Percentiles rank a stretch among this genome's conserved stretches.
phyloP scores from a whole-genome alignment of 2,888 invertebrate species.

The Ormyrus nitidulus region DNA sequence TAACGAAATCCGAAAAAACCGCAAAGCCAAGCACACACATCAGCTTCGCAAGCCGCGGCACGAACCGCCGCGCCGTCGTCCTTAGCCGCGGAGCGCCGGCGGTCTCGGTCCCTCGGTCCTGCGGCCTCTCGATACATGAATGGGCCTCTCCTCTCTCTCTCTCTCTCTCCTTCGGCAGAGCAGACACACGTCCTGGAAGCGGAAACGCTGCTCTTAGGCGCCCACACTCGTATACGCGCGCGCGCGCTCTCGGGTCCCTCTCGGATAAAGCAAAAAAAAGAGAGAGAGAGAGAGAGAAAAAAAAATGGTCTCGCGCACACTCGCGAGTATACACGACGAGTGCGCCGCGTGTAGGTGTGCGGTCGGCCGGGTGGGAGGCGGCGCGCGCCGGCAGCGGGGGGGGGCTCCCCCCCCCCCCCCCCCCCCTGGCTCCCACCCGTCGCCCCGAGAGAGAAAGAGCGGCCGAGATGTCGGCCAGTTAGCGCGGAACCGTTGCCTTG shows the following conservation, averaged over 20 bases:
- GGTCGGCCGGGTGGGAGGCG: conserved; percentile 48
- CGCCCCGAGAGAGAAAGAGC: conserved; percentile 62
- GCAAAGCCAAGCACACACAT: background rate
- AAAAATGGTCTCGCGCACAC: background rate
- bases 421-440: conserved; percentile 60
- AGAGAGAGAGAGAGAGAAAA: conserved; percentile 6
- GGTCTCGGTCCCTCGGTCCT: background rate
- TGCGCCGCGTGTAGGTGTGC: background rate
- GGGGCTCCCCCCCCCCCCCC: conserved; percentile 71
- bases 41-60: background rate
- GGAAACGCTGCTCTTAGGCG: conserved; percentile 48
- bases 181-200: conserved; percentile 44
- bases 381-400: conserved; percentile 70
- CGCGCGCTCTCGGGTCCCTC: background rate
- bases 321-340: background rate
- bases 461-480: conserved; percentile 69
- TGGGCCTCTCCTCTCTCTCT: conserved; percentile 33
- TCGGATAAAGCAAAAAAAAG: background rate
- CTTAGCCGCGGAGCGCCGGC: too few relatives aligned
- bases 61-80: background rate
- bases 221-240: conserved; percentile 25
- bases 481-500: conserved; percentile 75
- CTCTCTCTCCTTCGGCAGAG: conserved; percentile 22
- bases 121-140: conserved; percentile 42
- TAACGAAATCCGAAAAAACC: background rate